phyloP scores from a whole-genome alignment of 2,888 invertebrate species.

The Agrotis clavis region DNA sequence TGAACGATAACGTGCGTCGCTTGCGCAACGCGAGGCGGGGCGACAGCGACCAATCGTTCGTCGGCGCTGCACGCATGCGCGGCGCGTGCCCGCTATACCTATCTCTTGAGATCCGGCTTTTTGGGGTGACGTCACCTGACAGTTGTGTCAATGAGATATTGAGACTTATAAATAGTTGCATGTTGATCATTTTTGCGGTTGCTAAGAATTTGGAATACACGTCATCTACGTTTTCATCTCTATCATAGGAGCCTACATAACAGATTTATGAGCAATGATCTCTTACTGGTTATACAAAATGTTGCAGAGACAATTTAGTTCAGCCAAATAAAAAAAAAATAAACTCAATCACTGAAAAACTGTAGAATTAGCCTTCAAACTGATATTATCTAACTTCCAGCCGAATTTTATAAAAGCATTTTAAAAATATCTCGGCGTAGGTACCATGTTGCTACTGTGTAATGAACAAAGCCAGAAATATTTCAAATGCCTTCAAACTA shows the following conservation, averaged over 20 bases:
- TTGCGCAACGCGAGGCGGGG: conserved; percentile 83
- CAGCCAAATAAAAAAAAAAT: too few relatives aligned
- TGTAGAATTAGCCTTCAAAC: too few relatives aligned
- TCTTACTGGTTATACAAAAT: background rate
- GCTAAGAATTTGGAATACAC: background rate
- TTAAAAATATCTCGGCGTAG: too few relatives aligned
- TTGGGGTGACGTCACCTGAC: conserved; percentile 65
- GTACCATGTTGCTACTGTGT: background rate
- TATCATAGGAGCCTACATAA: background rate
- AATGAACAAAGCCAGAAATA: conserved; percentile 9
- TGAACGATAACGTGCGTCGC: conserved; percentile 57
- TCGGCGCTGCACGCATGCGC: conserved; percentile 73
- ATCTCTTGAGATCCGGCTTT: conserved; percentile 65
- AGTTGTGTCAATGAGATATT: conserved; percentile 34
- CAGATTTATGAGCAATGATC: background rate
- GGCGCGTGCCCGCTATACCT: conserved; percentile 75
- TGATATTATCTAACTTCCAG: background rate
- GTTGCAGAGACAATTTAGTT: background rate
- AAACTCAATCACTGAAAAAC: background rate
- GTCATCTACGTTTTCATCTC: background rate
- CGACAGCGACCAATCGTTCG: conserved; percentile 83
- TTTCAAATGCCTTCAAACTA: background rate
- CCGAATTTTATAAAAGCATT: background rate
- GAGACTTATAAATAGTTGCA: conserved; percentile 19
- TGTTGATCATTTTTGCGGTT: background rate